Evolutionary conservation across 2,888 invertebrate genomes (phyloP).

Genomic region (Drosophila rubida): DNA sequence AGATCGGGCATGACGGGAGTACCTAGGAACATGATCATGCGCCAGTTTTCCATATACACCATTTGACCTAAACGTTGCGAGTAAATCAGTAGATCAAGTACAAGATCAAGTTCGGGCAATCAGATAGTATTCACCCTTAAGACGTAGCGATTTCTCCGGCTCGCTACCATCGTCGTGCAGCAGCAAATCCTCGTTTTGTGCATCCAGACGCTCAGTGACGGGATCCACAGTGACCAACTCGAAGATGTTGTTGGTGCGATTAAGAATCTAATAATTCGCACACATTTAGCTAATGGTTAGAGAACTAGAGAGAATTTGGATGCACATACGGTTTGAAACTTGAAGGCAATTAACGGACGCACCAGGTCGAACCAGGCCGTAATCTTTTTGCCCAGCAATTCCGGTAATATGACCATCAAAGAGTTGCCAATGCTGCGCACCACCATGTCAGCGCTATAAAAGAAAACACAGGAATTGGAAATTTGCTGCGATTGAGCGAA

Average conservation of each 20-base stretch:
- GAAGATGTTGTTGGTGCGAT: constrained; percentile 98
- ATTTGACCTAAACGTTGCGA: constrained; percentile 95
- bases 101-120: too few relatives aligned
- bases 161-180: constrained; percentile 87
- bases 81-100: not conserved
- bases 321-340: constrained; percentile 94
- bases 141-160: constrained; percentile 90
- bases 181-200: constrained; percentile 84
- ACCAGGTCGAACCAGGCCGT: constrained; percentile 96
- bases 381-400: constrained; percentile 94
- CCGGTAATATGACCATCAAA: constrained; percentile 94
- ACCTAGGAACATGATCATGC: constrained; percentile 98
- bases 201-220: constrained; percentile 89
- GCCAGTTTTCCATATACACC: constrained; percentile 99
- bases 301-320: not conserved
- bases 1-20: constrained; percentile 98
- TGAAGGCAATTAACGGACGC: constrained; percentile 96
- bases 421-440: constrained; percentile 96
- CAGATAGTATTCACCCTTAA: constrained; percentile 88
- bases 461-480: not conserved
- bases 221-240: constrained; percentile 96
- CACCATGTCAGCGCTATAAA: constrained; percentile 92
- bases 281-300: not conserved
- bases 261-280: constrained; percentile 89
- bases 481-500: too few relatives aligned